Evolutionary conservation across 2,113 vertebrate genomes (phyloP), one percentile per base, ranked within the genome.

Genomic region (Menidia beryllina): DNA sequence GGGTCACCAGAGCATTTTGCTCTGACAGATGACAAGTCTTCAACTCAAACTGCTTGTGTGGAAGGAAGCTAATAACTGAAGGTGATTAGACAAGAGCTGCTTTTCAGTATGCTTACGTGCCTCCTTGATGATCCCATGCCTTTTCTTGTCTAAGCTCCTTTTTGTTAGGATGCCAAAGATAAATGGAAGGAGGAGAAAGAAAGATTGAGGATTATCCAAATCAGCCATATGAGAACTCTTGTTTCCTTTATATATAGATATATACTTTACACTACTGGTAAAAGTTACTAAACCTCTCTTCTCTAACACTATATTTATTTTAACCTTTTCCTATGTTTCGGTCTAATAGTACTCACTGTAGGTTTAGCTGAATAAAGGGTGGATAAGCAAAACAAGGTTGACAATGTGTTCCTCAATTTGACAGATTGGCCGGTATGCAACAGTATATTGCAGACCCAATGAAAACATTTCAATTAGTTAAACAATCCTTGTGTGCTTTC

Each of bases 311-410:
- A 48, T 38, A 13, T 17, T 39, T 25, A 9, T 3, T 23, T 58
- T 24, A 5, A 39, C 1, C n/a, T 10, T 24, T 4, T 15, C 0
- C 36, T 41, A 17, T 21, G 10, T 11, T 12, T 24, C 7, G 20
- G 2, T 34, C 2, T 34, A 34, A 6, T 38, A 56, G 67, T 21
- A 53, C 70, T 73, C 19, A 62, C 74, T 26, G n/a, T 62, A 4
- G 3, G 0, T 69, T 53, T 53, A 45, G 23, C 19, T 36, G 11
- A 25, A 34, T 58, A 6, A 26, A 49, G 72, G 73, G 4, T 87
- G 85, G 80, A 82, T 62, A 69, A 81, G 61, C 27, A 76, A 69
- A 58, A 69, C 72, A 79, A 81, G 77, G 62, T 63, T 69, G 26
- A 24, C 19, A 63, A 71, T 9, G 12, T 48, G 21, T 9, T 43